Percentiles rank a stretch among this genome's conserved stretches.
Conservation (phyloP, 2,888 invertebrate genomes). For the Lepas anatifera region DNA sequence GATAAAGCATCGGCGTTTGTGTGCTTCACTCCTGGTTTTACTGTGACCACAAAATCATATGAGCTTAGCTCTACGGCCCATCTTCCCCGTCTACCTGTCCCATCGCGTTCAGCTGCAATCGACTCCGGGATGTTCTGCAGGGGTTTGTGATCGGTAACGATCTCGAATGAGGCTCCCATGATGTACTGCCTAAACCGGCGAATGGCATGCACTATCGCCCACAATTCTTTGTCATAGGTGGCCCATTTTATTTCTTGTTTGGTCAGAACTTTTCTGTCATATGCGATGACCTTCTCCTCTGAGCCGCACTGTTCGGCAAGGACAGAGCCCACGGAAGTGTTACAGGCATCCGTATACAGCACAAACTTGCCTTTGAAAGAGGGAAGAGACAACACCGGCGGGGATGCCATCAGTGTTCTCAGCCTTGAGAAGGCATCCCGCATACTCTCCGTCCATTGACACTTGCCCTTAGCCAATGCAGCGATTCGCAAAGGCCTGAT, state of each 20-base stretch:
- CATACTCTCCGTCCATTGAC: neutral
- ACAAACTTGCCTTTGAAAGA: neutral
- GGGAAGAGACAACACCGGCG: neutral
- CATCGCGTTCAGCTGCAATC: neutral
- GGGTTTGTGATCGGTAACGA: neutral
- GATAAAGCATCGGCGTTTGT: neutral
- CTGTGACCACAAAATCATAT: neutral
- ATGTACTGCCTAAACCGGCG: neutral
- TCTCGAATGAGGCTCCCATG: neutral
- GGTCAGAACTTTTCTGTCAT: neutral
- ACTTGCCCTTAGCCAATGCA: neutral
- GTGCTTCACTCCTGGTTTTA: neutral
- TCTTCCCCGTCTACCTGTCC: neutral
- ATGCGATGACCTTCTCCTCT: neutral
- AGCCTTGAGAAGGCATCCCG: neutral
- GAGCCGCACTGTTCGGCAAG: neutral
- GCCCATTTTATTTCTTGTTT: neutral
- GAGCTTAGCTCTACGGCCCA: no score
- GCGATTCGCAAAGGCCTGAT: neutral
- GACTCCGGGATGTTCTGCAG: neutral
- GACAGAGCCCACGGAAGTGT: neutral
- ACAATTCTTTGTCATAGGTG: neutral
- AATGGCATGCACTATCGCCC: neutral
- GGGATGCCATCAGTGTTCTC: neutral
- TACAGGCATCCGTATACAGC: neutral